These are phyloP conservation scores for Ptilodon capucinus DNA, from an alignment of 2,888 invertebrate species.

Conservation along the genomic window DNA sequence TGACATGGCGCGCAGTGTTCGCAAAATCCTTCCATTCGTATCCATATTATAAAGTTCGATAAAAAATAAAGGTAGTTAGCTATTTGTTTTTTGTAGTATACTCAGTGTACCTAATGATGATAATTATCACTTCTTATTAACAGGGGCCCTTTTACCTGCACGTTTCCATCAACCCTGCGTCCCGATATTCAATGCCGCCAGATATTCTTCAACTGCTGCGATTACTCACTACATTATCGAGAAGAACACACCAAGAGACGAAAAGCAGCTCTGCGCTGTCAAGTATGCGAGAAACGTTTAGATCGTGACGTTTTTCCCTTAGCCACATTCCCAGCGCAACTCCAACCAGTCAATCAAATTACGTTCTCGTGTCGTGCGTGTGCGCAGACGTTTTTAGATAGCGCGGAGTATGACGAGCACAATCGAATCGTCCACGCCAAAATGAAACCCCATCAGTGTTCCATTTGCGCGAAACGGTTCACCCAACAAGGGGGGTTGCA, in stretches of 20 bases:
- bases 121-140: slow-evolving; percentile 7
- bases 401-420: slow-evolving; percentile 63
- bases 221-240: slow-evolving; percentile 73
- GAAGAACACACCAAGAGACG: slow-evolving; percentile 75
- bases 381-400: slow-evolving; percentile 57
- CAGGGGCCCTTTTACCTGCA: slow-evolving; percentile 76
- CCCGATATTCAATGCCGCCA: slow-evolving; percentile 68
- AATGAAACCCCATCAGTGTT: slow-evolving; percentile 70
- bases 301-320: slow-evolving; percentile 53
- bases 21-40: too few species aligned
- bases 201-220: slow-evolving; percentile 75
- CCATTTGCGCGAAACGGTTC: slow-evolving; percentile 69
- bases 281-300: slow-evolving; percentile 74
- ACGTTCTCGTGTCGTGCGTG: slow-evolving; percentile 63
- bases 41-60: too few species aligned
- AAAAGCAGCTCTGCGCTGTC: slow-evolving; percentile 72
- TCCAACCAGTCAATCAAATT: slow-evolving; percentile 35
- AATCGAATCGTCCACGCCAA: slow-evolving; percentile 66
- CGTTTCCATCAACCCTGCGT: slow-evolving; percentile 61
- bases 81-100: too few species aligned
- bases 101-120: too few species aligned
- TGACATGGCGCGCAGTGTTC: too few species aligned
- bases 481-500: slow-evolving; percentile 75
- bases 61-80: too few species aligned
- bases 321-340: slow-evolving; percentile 35